These are phyloP conservation scores for Gryllus bimaculatus DNA, from an alignment of 1,140 invertebrate species.

Conservation along the genomic window DNA sequence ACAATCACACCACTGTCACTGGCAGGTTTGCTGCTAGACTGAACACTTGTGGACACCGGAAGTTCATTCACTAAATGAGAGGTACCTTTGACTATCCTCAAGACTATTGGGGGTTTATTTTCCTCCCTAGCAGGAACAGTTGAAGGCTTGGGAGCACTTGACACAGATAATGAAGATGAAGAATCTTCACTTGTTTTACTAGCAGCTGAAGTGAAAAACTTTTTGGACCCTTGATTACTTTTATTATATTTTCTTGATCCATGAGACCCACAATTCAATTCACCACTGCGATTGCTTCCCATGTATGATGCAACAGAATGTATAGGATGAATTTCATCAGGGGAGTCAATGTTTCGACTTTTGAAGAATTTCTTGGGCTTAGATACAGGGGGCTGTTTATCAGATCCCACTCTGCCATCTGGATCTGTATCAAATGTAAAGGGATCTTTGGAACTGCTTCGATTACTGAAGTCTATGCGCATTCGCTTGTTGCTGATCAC, in stretches of 20 bases:
- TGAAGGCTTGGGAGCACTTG: constrained; percentile 19
- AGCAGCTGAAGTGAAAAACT: constrained; percentile 20
- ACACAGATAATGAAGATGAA: constrained; percentile 32
- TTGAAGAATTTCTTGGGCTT: constrained; percentile 89
- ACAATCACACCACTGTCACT: constrained; percentile 11
- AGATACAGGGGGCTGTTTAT: constrained; percentile 32
- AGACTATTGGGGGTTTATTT: constrained; percentile 52
- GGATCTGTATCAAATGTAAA: constrained; percentile 37
- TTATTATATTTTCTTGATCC: constrained; percentile 13
- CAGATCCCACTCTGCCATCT: constrained; percentile 28
- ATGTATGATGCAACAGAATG: background rate
- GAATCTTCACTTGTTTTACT: constrained; percentile 24
- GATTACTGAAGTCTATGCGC: constrained; percentile 15
- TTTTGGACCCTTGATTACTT: constrained; percentile 16
- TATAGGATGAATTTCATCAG: constrained; percentile 21
- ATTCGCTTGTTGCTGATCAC: constrained; percentile 14
- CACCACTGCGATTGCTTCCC: constrained; percentile 17
- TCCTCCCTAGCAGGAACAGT: constrained; percentile 31
- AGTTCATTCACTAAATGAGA: constrained; percentile 37
- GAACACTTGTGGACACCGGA: background rate
- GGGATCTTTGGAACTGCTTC: constrained; percentile 30
- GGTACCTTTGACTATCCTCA: constrained; percentile 56
- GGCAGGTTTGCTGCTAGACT: background rate
- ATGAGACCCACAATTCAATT: constrained; percentile 10
- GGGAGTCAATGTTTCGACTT: constrained; percentile 57